Evolutionary conservation across 2,797 vertebrate genomes (phyloP).

Genomic region (Etheostoma nigrum): DNA sequence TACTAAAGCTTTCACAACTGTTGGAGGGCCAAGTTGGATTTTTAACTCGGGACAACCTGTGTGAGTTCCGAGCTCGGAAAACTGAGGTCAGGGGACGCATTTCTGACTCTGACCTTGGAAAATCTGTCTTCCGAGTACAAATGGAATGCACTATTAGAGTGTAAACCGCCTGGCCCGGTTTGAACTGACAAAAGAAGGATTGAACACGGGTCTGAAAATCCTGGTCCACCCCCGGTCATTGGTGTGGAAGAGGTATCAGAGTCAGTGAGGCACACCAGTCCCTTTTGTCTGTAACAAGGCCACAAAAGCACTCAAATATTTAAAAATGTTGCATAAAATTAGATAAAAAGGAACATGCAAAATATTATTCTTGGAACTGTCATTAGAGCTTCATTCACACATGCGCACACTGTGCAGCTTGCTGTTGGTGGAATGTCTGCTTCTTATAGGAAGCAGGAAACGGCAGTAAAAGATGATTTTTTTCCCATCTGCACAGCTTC

Average conservation of each 20-base stretch:
- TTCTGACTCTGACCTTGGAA: too few species aligned
- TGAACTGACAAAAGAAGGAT: too few species aligned
- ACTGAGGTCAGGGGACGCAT: too few species aligned
- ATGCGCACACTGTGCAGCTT: slow-evolving; percentile 21
- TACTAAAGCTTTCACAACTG: too few species aligned
- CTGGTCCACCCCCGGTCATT: too few species aligned
- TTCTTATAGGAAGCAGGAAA: slow-evolving; percentile 37
- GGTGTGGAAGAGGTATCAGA: not conserved
- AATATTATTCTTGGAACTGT: slow-evolving; percentile 50
- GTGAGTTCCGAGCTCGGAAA: too few species aligned
- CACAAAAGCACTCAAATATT: slow-evolving; percentile 65
- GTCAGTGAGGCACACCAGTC: slow-evolving; percentile 48
- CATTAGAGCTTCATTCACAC: slow-evolving; percentile 45
- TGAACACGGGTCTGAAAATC: too few species aligned
- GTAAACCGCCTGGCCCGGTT: too few species aligned
- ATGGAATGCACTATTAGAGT: too few species aligned
- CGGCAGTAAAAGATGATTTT: slow-evolving; percentile 30
- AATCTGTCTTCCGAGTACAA: too few species aligned
- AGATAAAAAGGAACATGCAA: slow-evolving; percentile 61
- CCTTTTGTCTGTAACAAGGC: slow-evolving; percentile 56
- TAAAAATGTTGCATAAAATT: slow-evolving; percentile 66
- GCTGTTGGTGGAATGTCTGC: slow-evolving; percentile 49
- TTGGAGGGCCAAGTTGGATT: too few species aligned
- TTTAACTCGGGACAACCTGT: too few species aligned
- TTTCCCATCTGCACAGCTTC: slow-evolving; percentile 45